Percentiles rank a stretch among this genome's conserved stretches.
Conservation (phyloP, 1,140 invertebrate genomes). For the Temnothorax nylanderi region DNA sequence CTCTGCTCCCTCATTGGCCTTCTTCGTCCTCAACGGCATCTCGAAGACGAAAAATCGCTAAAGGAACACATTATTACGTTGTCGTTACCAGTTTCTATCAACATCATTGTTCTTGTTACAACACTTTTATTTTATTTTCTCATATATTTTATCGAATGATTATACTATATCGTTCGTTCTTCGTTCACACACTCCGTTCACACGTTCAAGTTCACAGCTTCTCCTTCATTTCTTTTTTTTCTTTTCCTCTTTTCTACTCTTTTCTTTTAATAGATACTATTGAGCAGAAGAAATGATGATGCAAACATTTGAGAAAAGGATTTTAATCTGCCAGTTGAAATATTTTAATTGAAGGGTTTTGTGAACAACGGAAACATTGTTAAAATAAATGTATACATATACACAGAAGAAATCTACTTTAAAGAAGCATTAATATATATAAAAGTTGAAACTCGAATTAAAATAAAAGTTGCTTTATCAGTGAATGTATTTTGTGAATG, state of each 20-base stretch:
- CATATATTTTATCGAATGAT: conserved; percentile 69
- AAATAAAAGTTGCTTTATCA: neutral
- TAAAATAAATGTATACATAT: neutral
- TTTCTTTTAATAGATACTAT: neutral
- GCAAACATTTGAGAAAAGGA: neutral
- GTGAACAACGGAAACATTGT: neutral
- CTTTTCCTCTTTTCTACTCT: neutral
- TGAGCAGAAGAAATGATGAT: neutral
- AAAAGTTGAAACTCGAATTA: neutral
- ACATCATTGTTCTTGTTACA: conserved; percentile 46
- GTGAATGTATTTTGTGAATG: neutral
- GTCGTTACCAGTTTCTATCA: conserved; percentile 67
- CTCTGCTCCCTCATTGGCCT: neutral
- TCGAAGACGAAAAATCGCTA: conserved; percentile 59
- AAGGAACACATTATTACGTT: conserved; percentile 71
- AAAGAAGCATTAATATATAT: neutral
- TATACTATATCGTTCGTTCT: conserved; percentile 2
- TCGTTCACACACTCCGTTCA: neutral
- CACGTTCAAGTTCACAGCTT: too few relatives aligned
- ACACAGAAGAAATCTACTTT: neutral
- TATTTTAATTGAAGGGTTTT: neutral
- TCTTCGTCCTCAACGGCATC: conserved; percentile 16
- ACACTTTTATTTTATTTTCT: conserved; percentile 60
- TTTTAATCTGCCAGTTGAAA: neutral
- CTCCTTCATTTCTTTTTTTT: neutral